Percentiles rank a stretch among this genome's conserved stretches.
These are phyloP conservation scores for Pseudococcus longispinus DNA, from an alignment of 2,888 invertebrate genomes.

Conservation along the genomic window DNA sequence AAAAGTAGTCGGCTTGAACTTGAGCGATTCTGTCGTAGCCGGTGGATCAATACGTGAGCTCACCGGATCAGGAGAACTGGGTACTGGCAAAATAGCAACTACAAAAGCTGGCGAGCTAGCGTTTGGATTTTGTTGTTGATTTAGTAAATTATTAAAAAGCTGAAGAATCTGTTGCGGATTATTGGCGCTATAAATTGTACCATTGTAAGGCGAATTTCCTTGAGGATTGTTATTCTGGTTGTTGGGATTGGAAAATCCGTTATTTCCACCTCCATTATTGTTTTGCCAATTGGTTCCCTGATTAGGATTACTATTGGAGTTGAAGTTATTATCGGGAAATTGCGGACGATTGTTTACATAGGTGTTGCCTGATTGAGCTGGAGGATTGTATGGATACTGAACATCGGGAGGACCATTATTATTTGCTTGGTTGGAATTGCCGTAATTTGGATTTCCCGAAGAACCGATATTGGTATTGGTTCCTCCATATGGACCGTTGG, in stretches of 20 bases:
- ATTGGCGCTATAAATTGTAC: not conserved
- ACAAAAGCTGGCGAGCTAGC: not conserved
- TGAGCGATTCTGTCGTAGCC: not conserved
- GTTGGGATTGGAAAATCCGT: not conserved
- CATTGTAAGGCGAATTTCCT: not conserved
- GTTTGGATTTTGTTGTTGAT: conserved; percentile 8
- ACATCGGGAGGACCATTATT: not conserved
- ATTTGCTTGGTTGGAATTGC: not conserved
- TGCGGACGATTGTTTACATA: not conserved
- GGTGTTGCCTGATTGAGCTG: not conserved
- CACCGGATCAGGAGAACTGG: not conserved
- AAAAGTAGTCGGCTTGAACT: not conserved
- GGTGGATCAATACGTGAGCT: not conserved
- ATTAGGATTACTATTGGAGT: not conserved
- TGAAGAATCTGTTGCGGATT: conserved; percentile 28
- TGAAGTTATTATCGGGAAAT: not conserved
- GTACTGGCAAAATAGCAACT: conserved; percentile 10
- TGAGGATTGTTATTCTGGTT: not conserved
- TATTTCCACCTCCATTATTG: not conserved
- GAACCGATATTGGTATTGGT: not conserved
- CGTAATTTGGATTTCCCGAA: not conserved
- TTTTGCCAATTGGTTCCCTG: not conserved
- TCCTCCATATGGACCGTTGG: not conserved
- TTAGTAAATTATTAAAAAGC: not conserved
- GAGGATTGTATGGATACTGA: not conserved